These are phyloP conservation scores for Chrysotoxum bicinctum DNA, from an alignment of 2,888 invertebrate species.

Conservation along the genomic window DNA sequence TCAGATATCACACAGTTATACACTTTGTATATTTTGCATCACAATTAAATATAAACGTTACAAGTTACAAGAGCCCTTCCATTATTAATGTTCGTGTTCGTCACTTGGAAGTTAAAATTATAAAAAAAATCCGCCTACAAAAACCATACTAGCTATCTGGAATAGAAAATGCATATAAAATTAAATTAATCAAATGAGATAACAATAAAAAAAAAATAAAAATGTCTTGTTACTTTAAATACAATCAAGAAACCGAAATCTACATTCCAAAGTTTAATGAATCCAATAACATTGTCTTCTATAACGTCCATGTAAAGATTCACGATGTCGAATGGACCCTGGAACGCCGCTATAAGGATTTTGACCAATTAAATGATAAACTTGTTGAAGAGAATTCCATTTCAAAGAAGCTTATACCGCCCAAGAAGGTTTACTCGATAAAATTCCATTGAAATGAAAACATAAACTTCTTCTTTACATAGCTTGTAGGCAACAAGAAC, in stretches of 20 bases:
- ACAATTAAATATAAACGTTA: neutral
- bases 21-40: neutral
- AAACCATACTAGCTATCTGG: neutral
- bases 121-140: conserved; percentile 9
- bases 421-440: conserved; percentile 86
- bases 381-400: conserved; percentile 91
- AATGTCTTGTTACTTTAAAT: conserved; percentile 90
- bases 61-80: neutral
- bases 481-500: conserved; percentile 92
- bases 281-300: conserved; percentile 85
- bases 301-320: conserved; percentile 86
- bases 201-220: neutral
- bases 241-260: conserved; percentile 86
- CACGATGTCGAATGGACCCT: conserved; percentile 91
- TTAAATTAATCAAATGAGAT: conserved; percentile 39
- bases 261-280: conserved; percentile 86
- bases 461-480: neutral
- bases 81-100: neutral
- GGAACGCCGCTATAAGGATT: conserved; percentile 92
- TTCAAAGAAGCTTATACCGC: conserved; percentile 92
- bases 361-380: conserved; percentile 92
- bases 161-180: neutral
- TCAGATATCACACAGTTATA: neutral
- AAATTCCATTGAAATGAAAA: neutral
- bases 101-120: too few species aligned